phyloP scores from a whole-genome alignment of 1,140 invertebrate species.

The Onthophagus taurus region DNA sequence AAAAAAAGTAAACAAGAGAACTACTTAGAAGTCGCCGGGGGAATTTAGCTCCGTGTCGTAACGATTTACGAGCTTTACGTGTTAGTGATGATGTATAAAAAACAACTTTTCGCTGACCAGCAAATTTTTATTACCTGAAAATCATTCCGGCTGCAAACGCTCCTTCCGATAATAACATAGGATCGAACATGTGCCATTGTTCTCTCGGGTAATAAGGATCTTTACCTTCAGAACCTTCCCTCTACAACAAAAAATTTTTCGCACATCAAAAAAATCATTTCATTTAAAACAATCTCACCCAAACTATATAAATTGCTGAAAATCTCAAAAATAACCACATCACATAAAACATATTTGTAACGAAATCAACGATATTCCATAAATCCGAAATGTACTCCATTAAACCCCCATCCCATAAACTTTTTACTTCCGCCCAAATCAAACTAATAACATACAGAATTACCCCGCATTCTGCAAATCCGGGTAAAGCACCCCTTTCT shows the following conservation, averaged over 20 bases:
- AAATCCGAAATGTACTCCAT: constrained; percentile 84
- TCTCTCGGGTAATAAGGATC: constrained; percentile 77
- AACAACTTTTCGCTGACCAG: neutral
- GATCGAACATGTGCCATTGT: constrained; percentile 87
- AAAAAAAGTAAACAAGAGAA: constrained; percentile 17
- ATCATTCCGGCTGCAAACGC: constrained; percentile 93
- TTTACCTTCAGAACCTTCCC: constrained; percentile 58
- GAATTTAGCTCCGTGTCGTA: too few species aligned
- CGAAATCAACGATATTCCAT: constrained; percentile 96
- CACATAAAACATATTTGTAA: constrained; percentile 89
- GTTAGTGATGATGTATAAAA: too few species aligned
- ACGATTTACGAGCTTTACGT: too few species aligned
- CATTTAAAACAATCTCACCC: constrained; percentile 43
- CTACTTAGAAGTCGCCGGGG: neutral
- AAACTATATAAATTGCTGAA: constrained; percentile 65
- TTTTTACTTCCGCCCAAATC: constrained; percentile 79
- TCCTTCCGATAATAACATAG: constrained; percentile 91
- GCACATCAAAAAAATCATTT: constrained; percentile 6
- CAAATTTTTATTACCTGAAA: constrained; percentile 50
- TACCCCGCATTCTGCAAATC: constrained; percentile 72
- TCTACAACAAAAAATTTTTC: constrained; percentile 39
- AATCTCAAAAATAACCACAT: constrained; percentile 77
- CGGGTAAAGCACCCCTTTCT: constrained; percentile 75
- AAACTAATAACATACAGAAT: constrained; percentile 80
- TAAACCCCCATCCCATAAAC: constrained; percentile 81